phyloP scores from a whole-genome alignment of 2,113 vertebrate species.

The Calidris pugnax region DNA sequence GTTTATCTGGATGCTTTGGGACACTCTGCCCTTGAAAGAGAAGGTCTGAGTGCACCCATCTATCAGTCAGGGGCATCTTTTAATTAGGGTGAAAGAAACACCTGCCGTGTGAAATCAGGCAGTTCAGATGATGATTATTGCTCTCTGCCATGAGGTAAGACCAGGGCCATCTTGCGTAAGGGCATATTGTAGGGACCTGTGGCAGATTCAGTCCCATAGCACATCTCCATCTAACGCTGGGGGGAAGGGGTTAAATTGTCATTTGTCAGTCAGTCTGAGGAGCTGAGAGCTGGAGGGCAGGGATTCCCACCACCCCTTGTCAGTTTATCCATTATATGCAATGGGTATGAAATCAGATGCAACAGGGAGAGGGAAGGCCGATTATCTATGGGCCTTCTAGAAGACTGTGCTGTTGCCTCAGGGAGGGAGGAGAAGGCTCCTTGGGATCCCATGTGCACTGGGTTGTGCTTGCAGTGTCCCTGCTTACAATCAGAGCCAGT shows the following conservation, averaged over 20 bases:
- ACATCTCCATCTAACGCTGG: fast-evolving
- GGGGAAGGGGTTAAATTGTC: not conserved
- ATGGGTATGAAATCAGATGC: not conserved
- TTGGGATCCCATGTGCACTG: fast-evolving
- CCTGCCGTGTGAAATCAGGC: not conserved
- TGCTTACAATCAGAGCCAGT: not conserved
- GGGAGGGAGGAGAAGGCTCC: not conserved
- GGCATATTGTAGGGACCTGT: fast-evolving
- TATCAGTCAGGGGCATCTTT: not conserved
- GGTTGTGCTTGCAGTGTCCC: not conserved
- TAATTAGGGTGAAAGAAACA: not conserved
- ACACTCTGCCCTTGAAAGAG: not conserved
- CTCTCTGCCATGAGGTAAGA: not conserved
- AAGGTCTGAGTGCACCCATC: not conserved
- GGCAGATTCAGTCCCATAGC: fast-evolving
- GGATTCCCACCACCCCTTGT: not conserved
- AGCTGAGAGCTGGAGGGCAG: not conserved
- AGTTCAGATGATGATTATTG: not conserved
- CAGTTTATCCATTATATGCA: not conserved
- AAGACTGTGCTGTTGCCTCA: not conserved
- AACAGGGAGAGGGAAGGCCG: not conserved
- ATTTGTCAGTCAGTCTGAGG: fast-evolving
- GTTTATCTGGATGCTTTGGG: not conserved
- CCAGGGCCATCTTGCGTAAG: not conserved
- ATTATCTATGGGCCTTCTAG: not conserved